A percentile compares a stretch with the other conserved stretches of the same genome.
These are phyloP conservation scores for Paralinhomoeus sp. DNA, from an alignment of 2,888 invertebrate genomes.

Conservation along the genomic window DNA sequence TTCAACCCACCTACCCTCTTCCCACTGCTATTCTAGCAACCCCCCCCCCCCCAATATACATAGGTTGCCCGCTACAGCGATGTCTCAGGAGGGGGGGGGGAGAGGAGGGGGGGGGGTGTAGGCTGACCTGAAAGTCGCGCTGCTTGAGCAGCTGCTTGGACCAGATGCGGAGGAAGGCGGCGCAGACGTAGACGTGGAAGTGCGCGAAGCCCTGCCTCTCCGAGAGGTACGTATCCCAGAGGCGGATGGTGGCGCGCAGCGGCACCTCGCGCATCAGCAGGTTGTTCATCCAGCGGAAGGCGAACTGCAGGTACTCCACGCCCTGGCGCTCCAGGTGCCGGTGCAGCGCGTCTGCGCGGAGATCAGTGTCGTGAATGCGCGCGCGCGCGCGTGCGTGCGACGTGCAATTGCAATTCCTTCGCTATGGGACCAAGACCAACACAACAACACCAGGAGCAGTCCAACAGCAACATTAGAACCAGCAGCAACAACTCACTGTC, in stretches of 20 bases:
- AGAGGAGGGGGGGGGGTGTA: too few relatives aligned
- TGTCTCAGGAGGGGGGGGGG: too few relatives aligned
- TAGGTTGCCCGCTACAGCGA: too few relatives aligned
- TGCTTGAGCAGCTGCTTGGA: slow-evolving; percentile 63
- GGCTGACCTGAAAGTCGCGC: slow-evolving; percentile 90
- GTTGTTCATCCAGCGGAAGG: slow-evolving; percentile 99
- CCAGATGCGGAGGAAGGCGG: slow-evolving; percentile 90
- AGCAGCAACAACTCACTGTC: slow-evolving; percentile 42
- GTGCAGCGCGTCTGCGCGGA: slow-evolving; percentile 48
- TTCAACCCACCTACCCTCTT: too few relatives aligned
- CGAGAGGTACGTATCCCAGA: slow-evolving; percentile 91
- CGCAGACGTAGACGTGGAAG: slow-evolving; percentile 95
- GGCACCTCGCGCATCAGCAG: slow-evolving; percentile 87
- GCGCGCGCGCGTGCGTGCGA: too few relatives aligned
- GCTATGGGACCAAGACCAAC: background rate
- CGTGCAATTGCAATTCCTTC: too few relatives aligned
- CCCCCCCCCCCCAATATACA: too few relatives aligned
- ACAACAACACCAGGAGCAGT: background rate
- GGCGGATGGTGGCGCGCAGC: slow-evolving; percentile 72
- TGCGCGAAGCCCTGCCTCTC: slow-evolving; percentile 76
- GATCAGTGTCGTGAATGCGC: too few relatives aligned
- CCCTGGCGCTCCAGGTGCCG: slow-evolving; percentile 71
- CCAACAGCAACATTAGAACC: background rate
- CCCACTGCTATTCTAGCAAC: too few relatives aligned
- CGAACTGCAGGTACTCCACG: slow-evolving; percentile 94